These are phyloP conservation scores for Pitangus sulphuratus DNA, from an alignment of 2,797 vertebrate genomes.

Conservation along the genomic window DNA sequence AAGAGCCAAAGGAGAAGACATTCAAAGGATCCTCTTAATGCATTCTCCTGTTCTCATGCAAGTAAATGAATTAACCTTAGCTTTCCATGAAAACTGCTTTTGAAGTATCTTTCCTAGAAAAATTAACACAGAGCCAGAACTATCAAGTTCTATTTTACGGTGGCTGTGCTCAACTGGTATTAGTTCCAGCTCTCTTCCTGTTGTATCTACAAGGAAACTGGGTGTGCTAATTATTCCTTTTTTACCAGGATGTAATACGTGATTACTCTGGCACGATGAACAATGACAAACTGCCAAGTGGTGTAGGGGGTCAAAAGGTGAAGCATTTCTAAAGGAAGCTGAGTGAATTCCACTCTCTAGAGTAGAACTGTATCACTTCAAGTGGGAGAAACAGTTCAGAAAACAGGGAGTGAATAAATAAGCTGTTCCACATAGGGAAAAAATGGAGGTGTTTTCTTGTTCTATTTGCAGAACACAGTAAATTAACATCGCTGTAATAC, in stretches of 20 bases:
- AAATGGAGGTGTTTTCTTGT: not conserved
- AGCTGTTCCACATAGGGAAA: fast-evolving
- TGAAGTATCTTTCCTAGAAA: not conserved
- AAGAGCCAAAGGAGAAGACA: not conserved
- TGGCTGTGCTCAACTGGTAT: not conserved
- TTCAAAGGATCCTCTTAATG: not conserved
- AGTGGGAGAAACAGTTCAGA: not conserved
- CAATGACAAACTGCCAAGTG: conserved; percentile 35
- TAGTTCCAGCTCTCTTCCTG: not conserved
- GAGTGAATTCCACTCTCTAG: not conserved
- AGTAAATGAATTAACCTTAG: not conserved
- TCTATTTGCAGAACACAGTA: not conserved
- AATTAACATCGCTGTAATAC: not conserved
- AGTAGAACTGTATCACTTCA: not conserved
- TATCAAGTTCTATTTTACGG: not conserved
- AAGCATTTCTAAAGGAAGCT: conserved; percentile 13
- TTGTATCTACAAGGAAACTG: not conserved
- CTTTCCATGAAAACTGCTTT: not conserved
- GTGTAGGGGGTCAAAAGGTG: not conserved
- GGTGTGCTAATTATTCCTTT: conserved; percentile 26
- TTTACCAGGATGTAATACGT: conserved; percentile 19
- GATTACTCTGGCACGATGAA: conserved; percentile 14
- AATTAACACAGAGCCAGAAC: not conserved
- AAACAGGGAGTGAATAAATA: not conserved
- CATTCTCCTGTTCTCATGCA: not conserved